Conservation (phyloP, 2,113 vertebrate species). For the Falcunculus frontatus region DNA sequence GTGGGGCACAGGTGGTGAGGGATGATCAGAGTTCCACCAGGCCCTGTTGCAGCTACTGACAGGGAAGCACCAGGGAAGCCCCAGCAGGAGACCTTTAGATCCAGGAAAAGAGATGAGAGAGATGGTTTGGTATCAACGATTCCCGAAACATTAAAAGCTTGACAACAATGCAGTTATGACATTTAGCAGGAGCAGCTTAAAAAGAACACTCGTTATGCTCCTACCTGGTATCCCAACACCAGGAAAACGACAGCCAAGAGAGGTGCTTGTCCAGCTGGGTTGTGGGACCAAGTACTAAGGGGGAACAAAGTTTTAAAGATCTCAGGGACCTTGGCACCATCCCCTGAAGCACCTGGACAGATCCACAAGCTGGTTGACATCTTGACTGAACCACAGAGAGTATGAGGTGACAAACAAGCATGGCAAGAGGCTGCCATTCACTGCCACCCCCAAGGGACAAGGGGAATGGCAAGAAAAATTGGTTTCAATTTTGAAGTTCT, state of each 20-base stretch:
- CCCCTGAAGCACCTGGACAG: not conserved
- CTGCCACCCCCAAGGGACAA: not conserved
- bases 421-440: not conserved
- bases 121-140: not conserved
- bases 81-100: not conserved
- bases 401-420: not conserved
- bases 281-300: not conserved
- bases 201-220: not conserved
- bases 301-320: not conserved
- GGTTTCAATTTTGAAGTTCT: not conserved
- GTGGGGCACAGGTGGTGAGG: not conserved
- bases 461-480: not conserved
- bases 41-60: not conserved
- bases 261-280: not conserved
- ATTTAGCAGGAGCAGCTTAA: not conserved
- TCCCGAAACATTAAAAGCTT: not conserved
- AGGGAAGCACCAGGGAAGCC: not conserved
- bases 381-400: fast-evolving
- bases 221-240: not conserved
- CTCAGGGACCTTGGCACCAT: not conserved
- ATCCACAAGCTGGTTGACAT: not conserved
- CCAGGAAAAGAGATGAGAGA: not conserved
- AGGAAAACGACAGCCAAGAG: not conserved
- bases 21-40: not conserved
- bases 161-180: not conserved